These are phyloP conservation scores for Macquaria ambigua DNA, from an alignment of 2,113 vertebrate genomes.

Conservation along the genomic window DNA sequence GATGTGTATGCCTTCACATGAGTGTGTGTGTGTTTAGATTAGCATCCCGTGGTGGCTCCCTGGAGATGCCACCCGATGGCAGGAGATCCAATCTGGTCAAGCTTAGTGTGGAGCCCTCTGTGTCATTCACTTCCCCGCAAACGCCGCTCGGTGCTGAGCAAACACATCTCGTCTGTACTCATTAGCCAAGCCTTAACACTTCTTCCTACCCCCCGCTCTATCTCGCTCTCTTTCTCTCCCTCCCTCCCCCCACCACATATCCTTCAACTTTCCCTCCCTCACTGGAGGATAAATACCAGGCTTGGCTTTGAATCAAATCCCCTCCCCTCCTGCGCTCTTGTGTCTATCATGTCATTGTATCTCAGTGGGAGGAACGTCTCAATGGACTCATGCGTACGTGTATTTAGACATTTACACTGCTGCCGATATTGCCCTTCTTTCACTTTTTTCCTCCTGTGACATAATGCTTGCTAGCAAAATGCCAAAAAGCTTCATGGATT, in stretches of 20 bases:
- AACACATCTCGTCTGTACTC: conserved; percentile 71
- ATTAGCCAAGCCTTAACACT: conserved; percentile 69
- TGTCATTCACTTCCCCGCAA: conserved; percentile 57
- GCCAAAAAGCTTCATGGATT: neutral
- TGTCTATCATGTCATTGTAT: conserved; percentile 36
- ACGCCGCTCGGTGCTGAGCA: conserved; percentile 67
- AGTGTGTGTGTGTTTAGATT: conserved; percentile 21
- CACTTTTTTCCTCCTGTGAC: neutral
- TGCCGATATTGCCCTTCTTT: neutral
- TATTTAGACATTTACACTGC: neutral
- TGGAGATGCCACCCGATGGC: conserved; percentile 48
- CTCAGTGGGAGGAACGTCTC: conserved; percentile 26
- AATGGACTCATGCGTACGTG: neutral
- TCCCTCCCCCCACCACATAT: neutral
- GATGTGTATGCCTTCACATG: conserved; percentile 9
- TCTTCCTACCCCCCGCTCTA: neutral
- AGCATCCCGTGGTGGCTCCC: conserved; percentile 47
- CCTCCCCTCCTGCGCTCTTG: neutral
- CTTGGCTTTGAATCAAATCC: conserved; percentile 40
- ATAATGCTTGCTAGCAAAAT: neutral
- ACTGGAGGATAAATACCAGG: neutral
- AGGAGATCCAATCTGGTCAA: conserved; percentile 67
- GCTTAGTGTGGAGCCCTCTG: conserved; percentile 53
- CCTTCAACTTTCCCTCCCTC: conserved; percentile 30
- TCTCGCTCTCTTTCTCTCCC: neutral